phyloP scores from a whole-genome alignment of 2,888 invertebrate genomes.

The Pristionchus maxplancki region DNA sequence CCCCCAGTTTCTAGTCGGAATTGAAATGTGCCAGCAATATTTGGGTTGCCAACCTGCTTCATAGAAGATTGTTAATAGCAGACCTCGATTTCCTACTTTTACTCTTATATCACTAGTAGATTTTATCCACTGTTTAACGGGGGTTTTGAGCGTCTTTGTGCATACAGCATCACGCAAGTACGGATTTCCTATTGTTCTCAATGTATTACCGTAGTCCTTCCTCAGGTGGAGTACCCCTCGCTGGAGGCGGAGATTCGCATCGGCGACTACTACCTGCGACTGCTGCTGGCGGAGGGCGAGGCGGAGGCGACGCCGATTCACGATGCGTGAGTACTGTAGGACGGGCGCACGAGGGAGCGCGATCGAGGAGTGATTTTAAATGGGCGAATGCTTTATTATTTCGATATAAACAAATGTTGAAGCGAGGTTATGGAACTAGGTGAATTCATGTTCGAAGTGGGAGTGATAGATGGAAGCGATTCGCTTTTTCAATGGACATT shows the following conservation, averaged over 20 bases:
- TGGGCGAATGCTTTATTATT: neutral
- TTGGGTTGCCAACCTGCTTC: neutral
- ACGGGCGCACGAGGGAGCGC: neutral
- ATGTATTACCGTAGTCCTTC: neutral
- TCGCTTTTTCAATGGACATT: neutral
- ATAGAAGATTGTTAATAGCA: neutral
- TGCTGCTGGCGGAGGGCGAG: constrained; percentile 90
- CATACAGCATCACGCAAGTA: too few relatives aligned
- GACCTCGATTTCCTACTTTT: neutral
- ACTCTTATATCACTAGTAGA: too few relatives aligned
- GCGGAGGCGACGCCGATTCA: constrained; percentile 80
- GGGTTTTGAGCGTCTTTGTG: too few relatives aligned
- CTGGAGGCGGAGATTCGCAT: constrained; percentile 97
- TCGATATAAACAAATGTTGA: neutral
- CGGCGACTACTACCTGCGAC: constrained; percentile 95
- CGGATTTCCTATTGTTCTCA: too few relatives aligned
- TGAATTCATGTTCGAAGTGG: neutral
- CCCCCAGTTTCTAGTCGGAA: neutral
- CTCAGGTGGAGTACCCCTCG: constrained; percentile 89
- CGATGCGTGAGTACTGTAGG: constrained; percentile 77
- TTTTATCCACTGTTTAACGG: too few relatives aligned
- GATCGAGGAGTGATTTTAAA: neutral
- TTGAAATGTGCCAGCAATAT: neutral
- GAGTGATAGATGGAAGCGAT: neutral
- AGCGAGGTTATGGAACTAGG: neutral